Conservation (phyloP, 2,888 invertebrate species). For the Emmelina monodactyla region DNA sequence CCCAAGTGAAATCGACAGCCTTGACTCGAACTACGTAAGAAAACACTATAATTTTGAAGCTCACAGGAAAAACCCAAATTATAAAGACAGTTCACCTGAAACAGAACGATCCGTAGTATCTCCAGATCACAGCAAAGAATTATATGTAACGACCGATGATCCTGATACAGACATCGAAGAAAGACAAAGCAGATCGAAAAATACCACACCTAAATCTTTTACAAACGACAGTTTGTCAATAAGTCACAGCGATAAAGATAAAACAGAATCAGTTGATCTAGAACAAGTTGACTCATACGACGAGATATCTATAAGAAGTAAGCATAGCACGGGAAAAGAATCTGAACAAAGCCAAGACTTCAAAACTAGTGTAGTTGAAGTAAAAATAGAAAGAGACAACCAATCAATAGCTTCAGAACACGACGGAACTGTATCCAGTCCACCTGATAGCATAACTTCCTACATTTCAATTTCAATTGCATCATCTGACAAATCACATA, state of each 20-base stretch:
- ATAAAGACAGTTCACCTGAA: conserved; percentile 57
- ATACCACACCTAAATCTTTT: conserved; percentile 54
- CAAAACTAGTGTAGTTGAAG: conserved; percentile 21
- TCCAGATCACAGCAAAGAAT: conserved; percentile 39
- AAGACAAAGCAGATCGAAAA: conserved; percentile 35
- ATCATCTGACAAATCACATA: conserved; percentile 58
- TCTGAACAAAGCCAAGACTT: conserved; percentile 15
- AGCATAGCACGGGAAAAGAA: conserved; percentile 22
- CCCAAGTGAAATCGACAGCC: conserved; percentile 65
- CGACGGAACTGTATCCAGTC: conserved; percentile 56
- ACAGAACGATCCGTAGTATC: conserved; percentile 43
- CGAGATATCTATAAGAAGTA: conserved; percentile 33
- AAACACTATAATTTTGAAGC: conserved; percentile 64
- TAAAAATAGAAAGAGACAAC: conserved; percentile 33
- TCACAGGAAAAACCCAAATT: conserved; percentile 38
- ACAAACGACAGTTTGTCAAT: conserved; percentile 48
- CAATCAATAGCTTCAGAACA: conserved; percentile 53
- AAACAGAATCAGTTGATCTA: conserved; percentile 21
- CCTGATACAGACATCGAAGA: conserved; percentile 45
- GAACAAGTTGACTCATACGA: conserved; percentile 31
- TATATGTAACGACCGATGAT: conserved; percentile 48
- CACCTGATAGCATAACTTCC: conserved; percentile 58
- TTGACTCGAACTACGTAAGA: conserved; percentile 66
- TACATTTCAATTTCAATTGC: conserved; percentile 60
- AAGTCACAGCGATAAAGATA: conserved; percentile 38